These are phyloP conservation scores for Callocephalon fimbriatum DNA, from an alignment of 2,113 vertebrate genomes.

Conservation along the genomic window DNA sequence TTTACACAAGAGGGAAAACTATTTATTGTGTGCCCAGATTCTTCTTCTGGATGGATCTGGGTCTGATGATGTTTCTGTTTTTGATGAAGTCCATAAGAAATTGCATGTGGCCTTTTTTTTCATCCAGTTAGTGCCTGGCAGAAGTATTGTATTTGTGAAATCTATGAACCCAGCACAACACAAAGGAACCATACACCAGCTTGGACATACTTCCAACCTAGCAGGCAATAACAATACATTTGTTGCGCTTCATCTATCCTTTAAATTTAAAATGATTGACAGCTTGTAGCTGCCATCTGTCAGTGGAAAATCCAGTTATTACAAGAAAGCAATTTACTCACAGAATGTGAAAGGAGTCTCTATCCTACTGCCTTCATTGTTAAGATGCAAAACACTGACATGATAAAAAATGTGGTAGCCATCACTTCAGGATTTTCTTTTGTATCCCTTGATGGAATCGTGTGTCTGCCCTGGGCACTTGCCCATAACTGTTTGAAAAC, in stretches of 20 bases:
- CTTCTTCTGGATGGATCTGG: neutral
- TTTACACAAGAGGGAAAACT: neutral
- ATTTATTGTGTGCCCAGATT: rapidly evolving
- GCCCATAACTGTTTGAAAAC: neutral
- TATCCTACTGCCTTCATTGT: neutral
- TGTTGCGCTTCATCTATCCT: neutral
- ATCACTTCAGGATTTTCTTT: neutral
- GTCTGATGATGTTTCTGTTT: neutral
- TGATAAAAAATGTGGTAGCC: neutral
- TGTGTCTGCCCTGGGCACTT: neutral
- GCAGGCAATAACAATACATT: constrained; percentile 43
- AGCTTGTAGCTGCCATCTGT: constrained; percentile 59
- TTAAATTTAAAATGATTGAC: constrained; percentile 55
- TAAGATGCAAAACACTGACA: constrained; percentile 19
- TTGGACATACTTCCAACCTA: constrained; percentile 13
- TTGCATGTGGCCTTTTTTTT: neutral
- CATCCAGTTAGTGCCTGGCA: neutral
- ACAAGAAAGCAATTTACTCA: constrained; percentile 53
- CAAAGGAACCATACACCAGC: neutral
- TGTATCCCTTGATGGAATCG: neutral
- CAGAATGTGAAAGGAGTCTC: constrained; percentile 1
- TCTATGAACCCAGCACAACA: neutral
- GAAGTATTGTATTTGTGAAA: neutral
- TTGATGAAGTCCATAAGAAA: neutral
- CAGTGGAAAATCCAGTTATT: constrained; percentile 39